Percentiles rank a stretch among this genome's conserved stretches.
These are phyloP conservation scores for Brachyalestes nurse DNA, from an alignment of 2,797 vertebrate genomes.

Conservation along the genomic window DNA sequence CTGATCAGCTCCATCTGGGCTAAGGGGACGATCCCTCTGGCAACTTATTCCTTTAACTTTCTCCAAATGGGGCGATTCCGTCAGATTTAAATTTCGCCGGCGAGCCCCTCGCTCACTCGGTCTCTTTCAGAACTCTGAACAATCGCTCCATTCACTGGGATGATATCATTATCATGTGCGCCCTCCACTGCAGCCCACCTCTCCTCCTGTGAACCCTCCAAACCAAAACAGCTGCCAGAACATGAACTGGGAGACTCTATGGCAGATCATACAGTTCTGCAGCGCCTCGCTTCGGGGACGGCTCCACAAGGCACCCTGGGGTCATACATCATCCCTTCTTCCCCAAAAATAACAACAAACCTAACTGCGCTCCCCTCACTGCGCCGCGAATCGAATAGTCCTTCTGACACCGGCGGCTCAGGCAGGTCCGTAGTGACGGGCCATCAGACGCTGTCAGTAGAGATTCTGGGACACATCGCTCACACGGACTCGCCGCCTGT, in stretches of 20 bases:
- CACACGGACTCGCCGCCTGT: too few relatives aligned
- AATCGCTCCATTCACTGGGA: slow-evolving; percentile 62
- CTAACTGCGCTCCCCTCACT: slow-evolving; percentile 22
- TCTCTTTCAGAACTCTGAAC: slow-evolving; percentile 43
- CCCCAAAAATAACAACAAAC: slow-evolving; percentile 40
- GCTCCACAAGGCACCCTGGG: slow-evolving; percentile 5
- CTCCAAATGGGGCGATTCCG: slow-evolving; percentile 39
- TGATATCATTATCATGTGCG: slow-evolving; percentile 78
- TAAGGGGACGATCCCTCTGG: too few relatives aligned
- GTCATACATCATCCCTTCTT: slow-evolving; percentile 11
- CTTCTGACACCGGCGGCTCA: slow-evolving; percentile 26
- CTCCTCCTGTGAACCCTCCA: slow-evolving; percentile 67
- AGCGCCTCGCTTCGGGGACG: slow-evolving; percentile 12
- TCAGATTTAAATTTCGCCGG: slow-evolving; percentile 16
- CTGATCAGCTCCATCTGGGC: too few relatives aligned
- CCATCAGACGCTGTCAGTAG: slow-evolving; percentile 44
- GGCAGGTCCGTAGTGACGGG: slow-evolving; percentile 6
- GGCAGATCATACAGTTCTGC: too few relatives aligned
- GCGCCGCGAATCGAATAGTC: slow-evolving; percentile 5
- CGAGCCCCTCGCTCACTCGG: slow-evolving; percentile 49
- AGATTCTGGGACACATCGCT: slow-evolving; percentile 35
- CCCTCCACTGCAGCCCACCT: slow-evolving; percentile 46
- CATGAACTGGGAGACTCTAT: not conserved
- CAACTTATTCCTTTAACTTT: not conserved
- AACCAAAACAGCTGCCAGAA: slow-evolving; percentile 70